phyloP scores from a whole-genome alignment of 2,113 vertebrate species.

The Nicator chloris region DNA sequence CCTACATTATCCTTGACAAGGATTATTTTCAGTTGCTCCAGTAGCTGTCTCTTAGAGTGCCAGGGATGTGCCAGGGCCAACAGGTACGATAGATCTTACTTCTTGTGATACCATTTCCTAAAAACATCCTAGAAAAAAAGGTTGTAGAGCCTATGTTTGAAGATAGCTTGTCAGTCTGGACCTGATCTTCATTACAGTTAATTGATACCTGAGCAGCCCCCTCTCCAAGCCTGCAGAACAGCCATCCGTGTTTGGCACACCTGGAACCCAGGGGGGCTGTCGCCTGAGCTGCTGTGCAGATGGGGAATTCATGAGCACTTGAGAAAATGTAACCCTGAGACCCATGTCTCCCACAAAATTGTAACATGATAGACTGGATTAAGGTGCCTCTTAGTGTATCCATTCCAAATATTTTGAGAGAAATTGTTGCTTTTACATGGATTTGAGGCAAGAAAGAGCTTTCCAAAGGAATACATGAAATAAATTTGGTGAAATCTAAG shows the following conservation, averaged over 20 bases:
- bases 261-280: not conserved
- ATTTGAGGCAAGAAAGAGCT: not conserved
- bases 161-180: not conserved
- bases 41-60: not conserved
- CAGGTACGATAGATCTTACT: rapidly evolving
- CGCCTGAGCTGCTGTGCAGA: not conserved
- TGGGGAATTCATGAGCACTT: not conserved
- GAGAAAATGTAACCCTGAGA: not conserved
- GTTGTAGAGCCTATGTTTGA: not conserved
- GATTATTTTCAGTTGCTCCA: not conserved
- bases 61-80: not conserved
- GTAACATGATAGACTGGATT: not conserved
- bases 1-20: not conserved
- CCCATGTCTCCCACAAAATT: not conserved
- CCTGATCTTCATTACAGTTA: not conserved
- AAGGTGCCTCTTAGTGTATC: not conserved
- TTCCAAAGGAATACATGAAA: not conserved
- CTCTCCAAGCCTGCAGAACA: not conserved
- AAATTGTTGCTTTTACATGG: not conserved
- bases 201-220: not conserved
- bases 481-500: not conserved
- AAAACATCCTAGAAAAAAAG: not conserved
- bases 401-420: not conserved
- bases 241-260: not conserved
- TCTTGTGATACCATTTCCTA: not conserved